These are phyloP conservation scores for Callimorpha dominula DNA, from an alignment of 2,888 invertebrate species.

Conservation along the genomic window DNA sequence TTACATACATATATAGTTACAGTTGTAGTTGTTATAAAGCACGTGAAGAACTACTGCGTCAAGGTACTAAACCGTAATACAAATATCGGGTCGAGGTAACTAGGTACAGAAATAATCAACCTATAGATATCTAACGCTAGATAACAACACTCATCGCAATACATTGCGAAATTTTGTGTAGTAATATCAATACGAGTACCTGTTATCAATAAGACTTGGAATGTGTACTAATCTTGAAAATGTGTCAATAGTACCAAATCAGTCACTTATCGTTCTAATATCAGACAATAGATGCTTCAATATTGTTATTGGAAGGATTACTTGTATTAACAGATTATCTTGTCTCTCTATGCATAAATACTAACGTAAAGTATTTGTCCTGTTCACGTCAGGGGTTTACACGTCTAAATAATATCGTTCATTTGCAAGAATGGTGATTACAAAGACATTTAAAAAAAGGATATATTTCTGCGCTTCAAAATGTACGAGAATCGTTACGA, in stretches of 20 bases:
- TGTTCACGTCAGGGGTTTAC: neutral
- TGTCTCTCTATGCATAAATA: neutral
- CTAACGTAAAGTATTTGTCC: neutral
- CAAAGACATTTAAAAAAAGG: neutral
- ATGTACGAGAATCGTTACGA: neutral
- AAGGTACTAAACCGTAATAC: neutral
- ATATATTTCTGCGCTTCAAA: neutral
- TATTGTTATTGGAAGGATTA: neutral
- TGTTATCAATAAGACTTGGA: conserved; percentile 7
- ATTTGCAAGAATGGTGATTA: neutral
- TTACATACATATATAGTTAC: neutral
- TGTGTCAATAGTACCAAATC: conserved; percentile 8
- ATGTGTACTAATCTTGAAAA: conserved; percentile 5
- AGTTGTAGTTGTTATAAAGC: neutral
- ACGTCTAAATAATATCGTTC: neutral
- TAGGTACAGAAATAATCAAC: neutral
- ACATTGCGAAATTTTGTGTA: conserved; percentile 10
- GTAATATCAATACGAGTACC: neutral
- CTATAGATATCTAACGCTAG: neutral
- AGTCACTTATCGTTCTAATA: neutral
- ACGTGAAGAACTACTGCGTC: neutral
- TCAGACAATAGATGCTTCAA: conserved; percentile 1
- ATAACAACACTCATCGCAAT: neutral
- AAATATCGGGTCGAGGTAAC: neutral
- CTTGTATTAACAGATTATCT: neutral